These are phyloP conservation scores for Parazoanthus darwini DNA, from an alignment of 92 coral and sea anemone genomes.

Conservation along the genomic window DNA sequence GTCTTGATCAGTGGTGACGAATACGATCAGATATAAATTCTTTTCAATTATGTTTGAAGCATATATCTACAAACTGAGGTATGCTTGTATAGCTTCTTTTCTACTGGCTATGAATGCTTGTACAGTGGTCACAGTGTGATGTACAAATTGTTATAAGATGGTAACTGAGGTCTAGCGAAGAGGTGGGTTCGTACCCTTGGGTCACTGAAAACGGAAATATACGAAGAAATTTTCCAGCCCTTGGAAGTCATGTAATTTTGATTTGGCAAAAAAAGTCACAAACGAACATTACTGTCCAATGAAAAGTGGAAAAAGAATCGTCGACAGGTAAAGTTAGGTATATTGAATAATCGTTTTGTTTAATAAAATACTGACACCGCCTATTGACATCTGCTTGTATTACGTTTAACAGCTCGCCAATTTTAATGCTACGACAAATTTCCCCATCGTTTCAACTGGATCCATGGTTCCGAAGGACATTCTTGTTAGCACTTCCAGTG, in stretches of 20 bases:
- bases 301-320: background rate
- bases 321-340: background rate
- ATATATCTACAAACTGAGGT: too few species aligned
- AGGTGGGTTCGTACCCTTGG: too few species aligned
- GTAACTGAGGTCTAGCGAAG: too few species aligned
- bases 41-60: too few species aligned
- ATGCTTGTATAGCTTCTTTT: background rate
- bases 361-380: background rate
- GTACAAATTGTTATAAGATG: too few species aligned
- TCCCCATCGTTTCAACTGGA: slow-evolving; percentile 26
- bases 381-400: background rate
- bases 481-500: slow-evolving; percentile 13
- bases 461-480: slow-evolving; percentile 32
- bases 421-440: slow-evolving; percentile 5
- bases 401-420: slow-evolving; percentile 30
- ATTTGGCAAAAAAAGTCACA: too few species aligned
- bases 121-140: background rate
- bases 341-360: background rate
- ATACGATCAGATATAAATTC: too few species aligned
- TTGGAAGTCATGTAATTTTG: too few species aligned
- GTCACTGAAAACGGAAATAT: too few species aligned
- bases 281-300: too few species aligned
- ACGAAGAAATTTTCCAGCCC: too few species aligned
- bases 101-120: background rate
- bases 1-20: too few species aligned